A percentile compares a stretch with the other conserved stretches of the same genome.
Evolutionary conservation across 2,113 vertebrate genomes (phyloP).

Genomic region (Morone chrysops): DNA sequence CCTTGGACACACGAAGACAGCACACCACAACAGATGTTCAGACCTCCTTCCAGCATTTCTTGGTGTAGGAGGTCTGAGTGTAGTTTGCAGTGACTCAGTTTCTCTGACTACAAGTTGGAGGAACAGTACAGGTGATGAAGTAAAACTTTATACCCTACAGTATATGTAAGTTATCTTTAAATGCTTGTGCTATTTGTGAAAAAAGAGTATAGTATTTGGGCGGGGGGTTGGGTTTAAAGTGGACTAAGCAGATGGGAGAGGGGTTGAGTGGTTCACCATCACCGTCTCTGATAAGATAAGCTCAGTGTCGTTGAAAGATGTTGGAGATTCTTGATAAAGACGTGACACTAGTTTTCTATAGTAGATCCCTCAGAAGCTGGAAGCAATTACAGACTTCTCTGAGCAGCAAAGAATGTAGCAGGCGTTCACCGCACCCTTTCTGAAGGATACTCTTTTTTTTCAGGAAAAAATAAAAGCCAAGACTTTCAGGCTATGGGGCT

Average conservation of each 20-base stretch:
- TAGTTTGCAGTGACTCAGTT: slow-evolving; percentile 18
- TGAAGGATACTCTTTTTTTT: slow-evolving; percentile 57
- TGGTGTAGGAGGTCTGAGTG: slow-evolving; percentile 40
- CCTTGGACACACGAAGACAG: slow-evolving; percentile 55
- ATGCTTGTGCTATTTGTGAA: not conserved
- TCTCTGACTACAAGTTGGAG: slow-evolving; percentile 7
- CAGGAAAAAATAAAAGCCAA: slow-evolving; percentile 51
- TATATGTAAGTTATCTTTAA: not conserved
- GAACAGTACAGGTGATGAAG: not conserved
- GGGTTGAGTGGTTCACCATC: slow-evolving; percentile 9
- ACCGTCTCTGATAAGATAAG: slow-evolving; percentile 50
- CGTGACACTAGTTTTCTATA: slow-evolving; percentile 46
- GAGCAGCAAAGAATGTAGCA: slow-evolving; percentile 75
- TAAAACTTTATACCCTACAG: not conserved
- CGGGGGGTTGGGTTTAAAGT: not conserved
- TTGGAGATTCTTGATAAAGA: slow-evolving; percentile 66
- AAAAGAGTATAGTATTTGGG: not conserved
- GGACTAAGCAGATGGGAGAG: not conserved
- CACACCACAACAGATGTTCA: slow-evolving; percentile 74
- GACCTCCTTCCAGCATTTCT: slow-evolving; percentile 54
- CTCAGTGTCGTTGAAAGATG: slow-evolving; percentile 21
- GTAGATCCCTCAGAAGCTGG: slow-evolving; percentile 71
- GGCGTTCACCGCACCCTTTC: slow-evolving; percentile 69
- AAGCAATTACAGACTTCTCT: slow-evolving; percentile 80
- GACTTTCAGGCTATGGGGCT: slow-evolving; percentile 51